Evolutionary conservation across 2,888 invertebrate genomes (phyloP), one percentile per base, ranked within the genome.

Genomic region (Atethmia centrago): DNA sequence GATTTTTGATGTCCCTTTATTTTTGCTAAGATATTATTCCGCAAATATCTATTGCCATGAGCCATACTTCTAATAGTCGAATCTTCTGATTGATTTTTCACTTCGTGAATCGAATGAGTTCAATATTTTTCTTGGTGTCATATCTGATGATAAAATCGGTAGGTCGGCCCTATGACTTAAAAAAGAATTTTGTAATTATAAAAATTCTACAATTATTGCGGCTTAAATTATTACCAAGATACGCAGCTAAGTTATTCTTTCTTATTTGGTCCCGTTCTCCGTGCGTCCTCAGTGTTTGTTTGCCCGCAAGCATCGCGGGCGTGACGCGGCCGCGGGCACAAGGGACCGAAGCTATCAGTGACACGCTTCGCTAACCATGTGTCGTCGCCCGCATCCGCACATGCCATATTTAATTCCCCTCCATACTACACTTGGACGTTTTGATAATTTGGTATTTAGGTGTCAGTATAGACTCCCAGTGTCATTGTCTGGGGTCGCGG

Each of bases 321-420:
- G 79, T 79, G 77, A 65, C 79, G 73, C 62, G 69, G 69, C 89
- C 87, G 82, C 85, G 88, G 84, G 69, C 71, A 66, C 70, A 19
- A 49, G 68, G 84, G 82, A 86, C 76, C 56, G 62, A 75, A 90
- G 92, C 90, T 93, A 93, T 94, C 93, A 88, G 87, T 82, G 82
- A 85, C 88, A 91, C 92, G 93, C 88, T 89, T 89, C 88, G 91
- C 88, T 92, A 90, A 86, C 76, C 89, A 85, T 87, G 87, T 80
- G 82, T 82, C 83, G 76, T 77, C 69, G 80, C 89, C 84, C 88
- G 88, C 88, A 89, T 90, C 80, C 88, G 85, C 82, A 88, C 85
- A 88, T 59, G 62, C 87, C 84, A 86, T 85, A 85, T 80, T 80
- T 80, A 79, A 83, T 79, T 80, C 83, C 79, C 83, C 74, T 74